Evolutionary conservation across 2,888 invertebrate species (phyloP), one percentile per base, ranked within the genome.

Genomic region (Argyresthia albistria): DNA sequence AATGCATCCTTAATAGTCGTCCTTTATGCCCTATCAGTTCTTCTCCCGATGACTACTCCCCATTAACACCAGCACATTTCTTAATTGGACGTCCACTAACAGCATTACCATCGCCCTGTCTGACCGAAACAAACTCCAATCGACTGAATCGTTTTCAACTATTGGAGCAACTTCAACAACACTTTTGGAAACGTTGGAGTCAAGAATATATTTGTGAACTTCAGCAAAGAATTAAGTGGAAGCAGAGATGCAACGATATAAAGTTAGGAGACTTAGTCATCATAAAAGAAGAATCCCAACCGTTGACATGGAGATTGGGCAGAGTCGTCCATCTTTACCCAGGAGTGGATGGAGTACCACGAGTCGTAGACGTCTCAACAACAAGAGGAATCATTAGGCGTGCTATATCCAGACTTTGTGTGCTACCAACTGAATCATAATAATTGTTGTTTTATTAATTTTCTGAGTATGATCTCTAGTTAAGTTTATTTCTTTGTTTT

Each of bases 141-240:
- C 4, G 51, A 45, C 46, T 25, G 12, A 45, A 51, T 11, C 35
- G 43, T 10, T 43, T 46, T n/a, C 36, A 46, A 6, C 52, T 37
- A 14, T 9, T 56, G 0, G 54, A 56, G 39, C 56, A 56, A n/a
- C 9, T 43, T 7, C 46, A 50, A 9, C 53, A 51, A 10, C 55
- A 55, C 11, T 53, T 55, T 36, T 55, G 53, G 55, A n/a, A 9
- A 11, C 25, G 53, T 4, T 55, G 51, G 53, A 8, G 15, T 4
- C 43, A 39, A 1, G 55, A 55, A 39, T 55, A 55, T 15, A 37
- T 55, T 25, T 10, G 15, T 1, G 51, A 53, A 9, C 53, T 53
- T 12, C 53, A 55, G 14, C 46, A 50, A 35, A 46, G 53, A 8
- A 16, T 43, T 12, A 55, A 55, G 35, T 52, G 50, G 54, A 15